A percentile compares a stretch with the other conserved stretches of the same genome.
Conservation (phyloP, 2,888 invertebrate genomes). For the Caenorhabditis japonica region DNA sequence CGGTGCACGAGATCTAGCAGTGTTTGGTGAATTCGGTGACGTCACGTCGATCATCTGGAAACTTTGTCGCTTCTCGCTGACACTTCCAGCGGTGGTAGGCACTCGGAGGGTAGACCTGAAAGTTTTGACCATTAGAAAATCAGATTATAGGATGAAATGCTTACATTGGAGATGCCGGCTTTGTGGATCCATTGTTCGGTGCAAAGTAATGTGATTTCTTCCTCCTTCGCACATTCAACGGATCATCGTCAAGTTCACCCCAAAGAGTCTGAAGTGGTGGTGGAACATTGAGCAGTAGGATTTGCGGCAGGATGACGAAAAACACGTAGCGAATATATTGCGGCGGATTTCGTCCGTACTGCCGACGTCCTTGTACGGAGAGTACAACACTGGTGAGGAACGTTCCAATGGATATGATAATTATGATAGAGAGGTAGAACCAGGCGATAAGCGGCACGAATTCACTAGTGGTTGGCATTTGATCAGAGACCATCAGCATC, state of each 20-base stretch:
- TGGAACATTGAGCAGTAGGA: conserved; percentile 68
- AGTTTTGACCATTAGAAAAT: too few species aligned
- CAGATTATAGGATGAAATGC: too few species aligned
- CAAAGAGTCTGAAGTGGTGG: conserved; percentile 68
- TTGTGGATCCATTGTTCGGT: conserved; percentile 33
- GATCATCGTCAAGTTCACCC: conserved; percentile 71
- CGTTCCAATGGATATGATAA: conserved; percentile 75
- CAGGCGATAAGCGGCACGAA: conserved; percentile 76
- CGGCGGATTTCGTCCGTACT: conserved; percentile 73
- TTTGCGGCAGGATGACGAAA: conserved; percentile 62
- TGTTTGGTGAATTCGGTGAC: conserved; percentile 62
- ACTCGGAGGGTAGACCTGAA: conserved; percentile 57
- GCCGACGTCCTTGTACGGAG: conserved; percentile 72
- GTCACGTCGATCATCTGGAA: conserved; percentile 72
- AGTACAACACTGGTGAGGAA: conserved; percentile 75
- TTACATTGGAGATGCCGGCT: conserved; percentile 47
- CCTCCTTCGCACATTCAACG: conserved; percentile 44
- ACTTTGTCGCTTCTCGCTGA: conserved; percentile 47
- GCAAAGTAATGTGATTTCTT: conserved; percentile 37
- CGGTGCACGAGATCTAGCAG: conserved; percentile 49
- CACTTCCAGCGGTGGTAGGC: conserved; percentile 31
- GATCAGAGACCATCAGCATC: conserved; percentile 79
- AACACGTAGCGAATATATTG: conserved; percentile 67
- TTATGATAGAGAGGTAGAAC: conserved; percentile 76
- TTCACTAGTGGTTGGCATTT: conserved; percentile 78